These are phyloP conservation scores for Amaurobius ferox DNA, from an alignment of 2,888 invertebrate species.

Conservation along the genomic window DNA sequence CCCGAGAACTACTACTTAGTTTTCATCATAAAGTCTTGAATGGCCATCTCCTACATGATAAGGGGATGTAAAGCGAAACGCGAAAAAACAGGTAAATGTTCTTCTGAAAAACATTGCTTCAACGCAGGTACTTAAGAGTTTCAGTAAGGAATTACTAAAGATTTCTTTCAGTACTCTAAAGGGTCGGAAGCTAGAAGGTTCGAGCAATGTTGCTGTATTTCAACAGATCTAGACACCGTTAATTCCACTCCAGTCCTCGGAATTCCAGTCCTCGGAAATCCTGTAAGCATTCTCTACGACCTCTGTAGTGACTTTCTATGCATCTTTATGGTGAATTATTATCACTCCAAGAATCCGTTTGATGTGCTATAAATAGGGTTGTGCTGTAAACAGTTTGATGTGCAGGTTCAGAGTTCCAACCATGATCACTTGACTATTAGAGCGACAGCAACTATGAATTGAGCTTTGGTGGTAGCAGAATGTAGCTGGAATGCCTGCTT, in stretches of 20 bases:
- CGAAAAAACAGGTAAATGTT: not conserved
- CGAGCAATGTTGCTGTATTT: not conserved
- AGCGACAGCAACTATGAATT: not conserved
- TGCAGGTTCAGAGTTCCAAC: not conserved
- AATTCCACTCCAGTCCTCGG: not conserved
- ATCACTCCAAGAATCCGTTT: not conserved
- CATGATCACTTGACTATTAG: not conserved
- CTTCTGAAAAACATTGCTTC: not conserved
- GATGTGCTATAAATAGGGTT: not conserved
- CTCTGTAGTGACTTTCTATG: not conserved
- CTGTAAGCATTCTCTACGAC: not conserved
- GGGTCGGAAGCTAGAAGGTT: not conserved
- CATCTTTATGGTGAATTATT: not conserved
- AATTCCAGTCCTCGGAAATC: too few species aligned
- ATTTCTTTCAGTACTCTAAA: not conserved
- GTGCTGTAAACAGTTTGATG: not conserved
- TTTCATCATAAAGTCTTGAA: not conserved
- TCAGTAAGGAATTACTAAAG: not conserved
- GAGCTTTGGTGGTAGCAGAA: not conserved
- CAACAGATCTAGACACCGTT: not conserved
- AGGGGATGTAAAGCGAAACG: not conserved
- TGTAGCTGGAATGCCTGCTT: too few species aligned
- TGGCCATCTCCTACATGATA: not conserved
- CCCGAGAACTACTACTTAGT: not conserved
- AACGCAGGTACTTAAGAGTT: not conserved